Evolutionary conservation across 2,797 vertebrate species (phyloP).

Genomic region (Molossus alvarezi): DNA sequence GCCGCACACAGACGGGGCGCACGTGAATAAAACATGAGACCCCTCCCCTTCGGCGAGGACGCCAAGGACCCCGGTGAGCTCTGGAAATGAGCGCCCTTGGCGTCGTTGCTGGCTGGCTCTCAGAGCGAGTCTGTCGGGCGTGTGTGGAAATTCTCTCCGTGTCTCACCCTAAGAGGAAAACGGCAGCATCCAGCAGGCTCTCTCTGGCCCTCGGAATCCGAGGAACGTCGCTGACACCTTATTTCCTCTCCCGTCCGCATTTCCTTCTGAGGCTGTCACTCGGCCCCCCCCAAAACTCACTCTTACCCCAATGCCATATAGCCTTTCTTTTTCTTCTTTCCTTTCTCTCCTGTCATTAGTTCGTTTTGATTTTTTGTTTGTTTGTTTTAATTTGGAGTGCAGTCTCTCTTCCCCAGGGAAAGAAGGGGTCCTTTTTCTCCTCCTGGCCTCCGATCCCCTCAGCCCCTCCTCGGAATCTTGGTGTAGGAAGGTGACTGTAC

Average conservation of each 20-base stretch:
- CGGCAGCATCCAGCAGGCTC: neutral
- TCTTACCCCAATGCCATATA: accelerated
- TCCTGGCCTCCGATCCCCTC: accelerated
- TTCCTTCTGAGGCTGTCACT: neutral
- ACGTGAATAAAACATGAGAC: neutral
- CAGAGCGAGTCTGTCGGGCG: neutral
- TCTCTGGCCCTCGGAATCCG: neutral
- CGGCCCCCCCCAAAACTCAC: neutral
- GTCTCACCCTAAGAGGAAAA: neutral
- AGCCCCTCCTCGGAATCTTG: neutral
- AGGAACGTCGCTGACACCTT: accelerated
- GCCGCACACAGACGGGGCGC: neutral
- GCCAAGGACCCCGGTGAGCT: too few relatives aligned
- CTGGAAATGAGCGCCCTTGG: accelerated
- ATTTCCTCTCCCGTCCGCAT: neutral
- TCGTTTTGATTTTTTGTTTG: too few relatives aligned
- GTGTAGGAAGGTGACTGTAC: neutral
- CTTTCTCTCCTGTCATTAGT: neutral
- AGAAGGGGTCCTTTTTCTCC: too few relatives aligned
- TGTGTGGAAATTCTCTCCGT: neutral
- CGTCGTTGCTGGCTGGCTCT: accelerated
- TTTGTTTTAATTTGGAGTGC: neutral
- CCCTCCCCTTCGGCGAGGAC: neutral
- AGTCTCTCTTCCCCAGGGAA: neutral
- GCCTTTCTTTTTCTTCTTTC: neutral